Percentiles rank a stretch among this genome's conserved stretches.
Conservation (phyloP, 2,888 invertebrate species). For the Boloria euphrosyne region DNA sequence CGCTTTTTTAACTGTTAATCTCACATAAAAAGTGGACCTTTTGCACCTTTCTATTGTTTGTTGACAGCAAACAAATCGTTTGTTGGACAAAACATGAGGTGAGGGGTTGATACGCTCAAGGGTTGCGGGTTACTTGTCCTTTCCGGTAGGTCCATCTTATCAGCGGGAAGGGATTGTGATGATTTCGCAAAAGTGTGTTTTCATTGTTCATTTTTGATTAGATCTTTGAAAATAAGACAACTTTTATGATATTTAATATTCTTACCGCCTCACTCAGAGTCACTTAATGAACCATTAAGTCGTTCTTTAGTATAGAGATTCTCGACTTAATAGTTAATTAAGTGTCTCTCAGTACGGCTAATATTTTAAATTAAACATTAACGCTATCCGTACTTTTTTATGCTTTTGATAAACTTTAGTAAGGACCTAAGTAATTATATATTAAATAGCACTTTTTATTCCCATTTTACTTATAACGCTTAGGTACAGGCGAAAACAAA, state of each 20-base stretch:
- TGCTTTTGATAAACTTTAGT: too few species aligned
- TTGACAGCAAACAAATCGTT: constrained; percentile 81
- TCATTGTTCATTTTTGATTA: constrained; percentile 24
- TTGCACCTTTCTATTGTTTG: constrained; percentile 77
- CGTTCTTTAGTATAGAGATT: too few species aligned
- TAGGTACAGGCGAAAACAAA: too few species aligned
- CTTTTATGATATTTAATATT: constrained; percentile 2
- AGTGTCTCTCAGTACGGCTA: too few species aligned
- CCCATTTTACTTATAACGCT: too few species aligned
- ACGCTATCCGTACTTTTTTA: too few species aligned
- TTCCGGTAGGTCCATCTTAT: constrained; percentile 56
- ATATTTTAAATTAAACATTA: too few species aligned
- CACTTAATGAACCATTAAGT: background rate
- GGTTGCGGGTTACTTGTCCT: constrained; percentile 75
- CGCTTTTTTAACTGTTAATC: constrained; percentile 72
- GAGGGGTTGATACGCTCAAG: constrained; percentile 71
- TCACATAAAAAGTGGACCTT: constrained; percentile 55
- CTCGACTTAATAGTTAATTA: too few species aligned
- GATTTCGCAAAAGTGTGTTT: constrained; percentile 27
- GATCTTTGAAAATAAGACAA: background rate
- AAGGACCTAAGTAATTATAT: too few species aligned
- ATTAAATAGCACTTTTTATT: too few species aligned
- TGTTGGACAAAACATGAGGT: constrained; percentile 67
- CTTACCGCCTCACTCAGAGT: too few species aligned
- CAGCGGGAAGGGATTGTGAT: constrained; percentile 48